Conservation (phyloP, 2,888 invertebrate species). For the Philopedon plagiatum region DNA sequence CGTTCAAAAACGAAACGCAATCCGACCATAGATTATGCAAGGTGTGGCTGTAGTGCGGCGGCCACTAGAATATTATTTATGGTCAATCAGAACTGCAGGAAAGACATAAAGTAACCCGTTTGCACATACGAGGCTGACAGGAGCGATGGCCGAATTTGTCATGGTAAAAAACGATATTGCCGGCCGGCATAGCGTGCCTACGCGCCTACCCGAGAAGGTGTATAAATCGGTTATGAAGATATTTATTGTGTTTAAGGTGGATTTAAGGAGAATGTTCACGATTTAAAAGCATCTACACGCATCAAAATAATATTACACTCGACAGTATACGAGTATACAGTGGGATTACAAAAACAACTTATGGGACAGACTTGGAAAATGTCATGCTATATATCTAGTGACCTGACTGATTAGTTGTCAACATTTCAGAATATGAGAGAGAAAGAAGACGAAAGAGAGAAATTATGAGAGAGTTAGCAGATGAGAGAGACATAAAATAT, state of each 20-base stretch:
- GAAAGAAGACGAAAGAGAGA: no score
- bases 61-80: constrained; percentile 46
- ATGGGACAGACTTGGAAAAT: no score
- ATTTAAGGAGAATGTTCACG: neutral
- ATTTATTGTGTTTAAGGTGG: constrained; percentile 24
- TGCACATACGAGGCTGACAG: constrained; percentile 46
- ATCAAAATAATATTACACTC: no score
- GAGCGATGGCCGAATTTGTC: constrained; percentile 53
- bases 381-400: no score
- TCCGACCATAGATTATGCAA: constrained; percentile 26
- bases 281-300: no score
- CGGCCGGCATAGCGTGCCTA: constrained; percentile 38
- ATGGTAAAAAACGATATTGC: constrained; percentile 51
- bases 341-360: no score
- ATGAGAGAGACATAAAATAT: no score
- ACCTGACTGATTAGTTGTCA: no score
- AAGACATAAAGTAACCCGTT: constrained; percentile 49
- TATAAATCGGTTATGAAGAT: constrained; percentile 46
- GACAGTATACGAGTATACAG: no score
- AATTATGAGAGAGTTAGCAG: no score
- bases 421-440: no score
- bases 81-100: constrained; percentile 49
- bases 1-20: constrained; percentile 29
- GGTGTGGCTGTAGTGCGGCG: constrained; percentile 38
- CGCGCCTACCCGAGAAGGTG: constrained; percentile 36